phyloP scores from a whole-genome alignment of 2,797 vertebrate genomes.

The Micromesistius poutassou region DNA sequence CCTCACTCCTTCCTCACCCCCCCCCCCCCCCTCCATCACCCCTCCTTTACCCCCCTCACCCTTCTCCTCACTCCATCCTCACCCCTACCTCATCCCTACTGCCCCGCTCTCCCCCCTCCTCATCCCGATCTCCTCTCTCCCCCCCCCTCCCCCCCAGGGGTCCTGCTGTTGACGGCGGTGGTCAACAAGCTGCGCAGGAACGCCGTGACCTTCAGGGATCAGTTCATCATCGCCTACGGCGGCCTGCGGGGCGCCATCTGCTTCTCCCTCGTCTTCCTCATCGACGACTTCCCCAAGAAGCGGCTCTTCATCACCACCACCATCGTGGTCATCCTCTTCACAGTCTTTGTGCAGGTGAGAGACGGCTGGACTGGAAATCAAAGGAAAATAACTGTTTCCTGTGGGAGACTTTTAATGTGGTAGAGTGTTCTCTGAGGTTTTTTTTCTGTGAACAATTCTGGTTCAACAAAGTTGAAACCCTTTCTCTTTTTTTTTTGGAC shows the following conservation, averaged over 20 bases:
- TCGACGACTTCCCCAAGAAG: constrained; percentile 78
- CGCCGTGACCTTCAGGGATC: constrained; percentile 85
- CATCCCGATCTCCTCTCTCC: constrained; percentile 33
- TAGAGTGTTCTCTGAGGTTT: not conserved
- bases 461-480: not conserved
- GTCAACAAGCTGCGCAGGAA: constrained; percentile 91
- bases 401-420: not conserved
- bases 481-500: not conserved
- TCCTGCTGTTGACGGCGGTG: constrained; percentile 85
- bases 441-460: constrained; percentile 4
- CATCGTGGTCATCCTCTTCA: constrained; percentile 90
- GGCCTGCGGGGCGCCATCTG: constrained; percentile 90
- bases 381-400: not conserved
- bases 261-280: constrained; percentile 88
- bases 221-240: constrained; percentile 91
- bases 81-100: not conserved
- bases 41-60: no score
- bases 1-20: not conserved
- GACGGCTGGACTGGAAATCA: not conserved
- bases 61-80: not conserved
- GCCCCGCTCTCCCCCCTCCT: not conserved
- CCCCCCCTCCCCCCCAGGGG: constrained; percentile 75
- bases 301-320: constrained; percentile 86
- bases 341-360: constrained; percentile 75
- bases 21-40: not conserved